Evolutionary conservation across 2,888 invertebrate species (phyloP), one percentile per base, ranked within the genome.

Genomic region (Tetheella fluctuosa): DNA sequence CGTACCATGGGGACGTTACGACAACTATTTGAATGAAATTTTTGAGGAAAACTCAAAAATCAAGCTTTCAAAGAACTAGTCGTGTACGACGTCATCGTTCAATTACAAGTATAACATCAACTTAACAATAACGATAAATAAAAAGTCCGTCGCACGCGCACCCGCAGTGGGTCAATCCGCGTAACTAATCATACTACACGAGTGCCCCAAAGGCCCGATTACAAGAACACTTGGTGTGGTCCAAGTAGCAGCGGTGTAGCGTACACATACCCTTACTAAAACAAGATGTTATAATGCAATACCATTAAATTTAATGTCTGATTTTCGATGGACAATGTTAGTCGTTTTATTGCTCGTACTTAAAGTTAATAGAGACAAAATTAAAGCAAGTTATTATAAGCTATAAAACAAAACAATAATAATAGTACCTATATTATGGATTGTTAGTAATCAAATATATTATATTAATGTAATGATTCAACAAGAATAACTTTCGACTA

Each of bases 121-220:
- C 42, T 42, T 20, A 48, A 48, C 48, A 48, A 48, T 48, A 62
- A 63, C 57, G 58, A 54, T 70, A 58, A 64, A 61, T 62, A 69
- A 69, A 79, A 77, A 75, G 68, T 63, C 65, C 73, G 64, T 69
- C 73, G 86, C 89, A 86, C 87, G 86, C 84, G 80, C 48, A 48
- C 72, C 67, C 67, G 67, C 76, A 78, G 69, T 84, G 72, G 89
- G 86, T 86, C 85, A 86, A 83, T 79, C 76, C 69, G 82, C 82
- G 85, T 80, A 82, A 77, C 89, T 80, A 89, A 90, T 89, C 73
- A 67, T 62, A 63, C 64, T 64, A 78, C 86, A 89, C 88, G 88
- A 85, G 61, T 76, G 84, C 65, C 81, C 84, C 73, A 79, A 63
- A 80, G 78, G 70, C 84, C 83, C 66, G 76, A 68, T 84, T 83